Conservation (phyloP, 37 sponge, comb jelly and placozoan species). For the Theonella swinhoei region DNA sequence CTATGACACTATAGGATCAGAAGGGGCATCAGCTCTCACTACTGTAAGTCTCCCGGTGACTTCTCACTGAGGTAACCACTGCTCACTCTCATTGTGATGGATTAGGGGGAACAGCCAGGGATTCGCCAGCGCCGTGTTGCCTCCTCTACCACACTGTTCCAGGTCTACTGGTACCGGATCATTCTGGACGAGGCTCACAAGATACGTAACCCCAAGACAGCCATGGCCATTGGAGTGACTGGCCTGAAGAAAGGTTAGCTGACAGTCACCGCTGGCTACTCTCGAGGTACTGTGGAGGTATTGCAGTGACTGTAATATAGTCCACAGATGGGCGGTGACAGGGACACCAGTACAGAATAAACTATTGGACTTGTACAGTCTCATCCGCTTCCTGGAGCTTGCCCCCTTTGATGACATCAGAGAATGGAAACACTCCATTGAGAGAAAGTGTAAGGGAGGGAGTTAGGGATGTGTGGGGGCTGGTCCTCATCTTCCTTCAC, state of each 20-base stretch:
- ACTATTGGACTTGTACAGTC: conserved; percentile 74
- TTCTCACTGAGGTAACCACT: no score
- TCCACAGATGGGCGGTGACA: conserved; percentile 74
- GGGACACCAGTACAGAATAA: conserved; percentile 88
- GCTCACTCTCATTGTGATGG: no score
- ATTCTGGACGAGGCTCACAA: conserved; percentile 83
- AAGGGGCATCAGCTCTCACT: conserved; percentile 20
- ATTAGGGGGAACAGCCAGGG: no score
- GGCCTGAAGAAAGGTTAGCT: conserved; percentile 53
- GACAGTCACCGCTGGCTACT: not conserved
- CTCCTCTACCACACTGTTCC: conserved; percentile 40
- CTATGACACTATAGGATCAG: conserved; percentile 61
- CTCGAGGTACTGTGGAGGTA: not conserved
- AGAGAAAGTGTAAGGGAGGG: conserved; percentile 21
- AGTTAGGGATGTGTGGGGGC: conserved; percentile 3
- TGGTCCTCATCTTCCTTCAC: not conserved
- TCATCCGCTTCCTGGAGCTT: conserved; percentile 69
- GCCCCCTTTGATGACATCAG: conserved; percentile 76
- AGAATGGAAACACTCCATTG: conserved; percentile 71
- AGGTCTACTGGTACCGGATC: conserved; percentile 74
- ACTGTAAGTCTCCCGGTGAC: not conserved
- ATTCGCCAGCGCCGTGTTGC: not conserved
- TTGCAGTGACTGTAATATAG: conserved; percentile 42
- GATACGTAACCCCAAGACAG: conserved; percentile 73
- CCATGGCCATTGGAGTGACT: conserved; percentile 49